Evolutionary conservation across 2,888 invertebrate genomes (phyloP), one percentile per base, ranked within the genome.

Genomic region (Tyria jacobaeae): DNA sequence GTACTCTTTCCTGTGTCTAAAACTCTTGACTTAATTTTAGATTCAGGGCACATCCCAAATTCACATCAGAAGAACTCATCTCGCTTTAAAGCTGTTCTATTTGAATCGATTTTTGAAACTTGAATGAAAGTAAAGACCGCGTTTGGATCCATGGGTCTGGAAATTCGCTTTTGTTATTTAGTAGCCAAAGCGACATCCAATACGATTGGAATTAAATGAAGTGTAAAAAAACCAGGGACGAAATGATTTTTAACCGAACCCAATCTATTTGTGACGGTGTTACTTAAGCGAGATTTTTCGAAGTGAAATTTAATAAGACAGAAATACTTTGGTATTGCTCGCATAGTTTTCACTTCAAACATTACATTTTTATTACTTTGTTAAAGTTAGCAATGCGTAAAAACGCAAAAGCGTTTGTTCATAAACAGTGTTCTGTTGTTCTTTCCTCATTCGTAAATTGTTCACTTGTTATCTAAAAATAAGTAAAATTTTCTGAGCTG

Each of bases 21-120:
- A 75, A 80, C 75, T 77, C 81, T 82, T 79, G 80, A 81, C 78
- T 78, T 77, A 77, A 82, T 79, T 78, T 73, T 61, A 71, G 68
- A 75, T 73, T 75, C 71, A 68, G 62, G 59, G 62, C 56, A 66
- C 44, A 44, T 44, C 5, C 44, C 56, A 76, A 80, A 67, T 71
- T 76, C 62, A 65, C 75, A 73, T 69, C 41, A 62, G 53, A 63
- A 61, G 62, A 44, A 39, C 37, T 48, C 17, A 41, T 15, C 25
- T 66, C 51, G 17, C 60, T 64, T 64, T 64, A 44, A 55, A 55
- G 31, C 37, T 21, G n/a, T n/a, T n/a, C n/a, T n/a, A n/a, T 62
- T 65, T 56, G 51, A 48, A 56, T 47, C 21, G 24, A 48, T 47
- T 56, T 34, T 47, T 21, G 24, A 31, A 31, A 47, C 35, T 48